Evolutionary conservation across 1,140 invertebrate genomes (phyloP), one percentile per base, ranked within the genome.

Genomic region (Conus betulinus): DNA sequence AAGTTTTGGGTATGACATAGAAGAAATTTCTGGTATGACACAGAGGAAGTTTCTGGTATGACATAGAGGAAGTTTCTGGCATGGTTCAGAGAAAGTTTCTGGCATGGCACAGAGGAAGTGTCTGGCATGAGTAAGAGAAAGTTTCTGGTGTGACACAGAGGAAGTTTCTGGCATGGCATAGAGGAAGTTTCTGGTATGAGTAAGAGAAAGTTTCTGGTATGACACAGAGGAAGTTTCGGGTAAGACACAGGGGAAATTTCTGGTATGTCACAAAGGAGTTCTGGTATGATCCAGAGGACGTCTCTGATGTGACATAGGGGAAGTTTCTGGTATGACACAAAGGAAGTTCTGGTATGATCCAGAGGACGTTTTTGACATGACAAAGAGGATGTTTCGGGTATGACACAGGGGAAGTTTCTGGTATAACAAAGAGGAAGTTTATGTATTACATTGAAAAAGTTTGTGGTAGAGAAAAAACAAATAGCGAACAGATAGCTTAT

Each of bases 401-500:
- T 60, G 52, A 63, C 6, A 15, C n/a, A 8, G 13, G 63, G 27
- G n/a, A n/a, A n/a, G 63, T 27, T 25, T 23, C 71, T 51, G 25
- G 25, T 76, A 10, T 52, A 5, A 78, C 15, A 87, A 3, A 63
- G 60, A 63, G 60, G 4, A 20, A 63, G 60, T 13, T 11, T 13
- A 0, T 13, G 60, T 13, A 20, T 13, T 11, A 63, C 11, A 63
- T 1, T 13, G 60, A 63, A 20, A 20, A 20, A 63, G 60, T 13
- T 11, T 13, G 60, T 13, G 60, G 17, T 11, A 63, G 4, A 63
- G 55, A 87, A 27, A 79, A 25, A 78, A 4, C 27, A 27, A 53
- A 53, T 39, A 74, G 88, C 53, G 55, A 52, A 87, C 20, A 79
- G 74, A 79, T 20, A 87, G 71, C 27, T 10, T 25, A 55, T 76